Percentiles rank a stretch among this genome's conserved stretches.
phyloP scores from a whole-genome alignment of 2,113 vertebrate species.

The Apaloderma vittatum region DNA sequence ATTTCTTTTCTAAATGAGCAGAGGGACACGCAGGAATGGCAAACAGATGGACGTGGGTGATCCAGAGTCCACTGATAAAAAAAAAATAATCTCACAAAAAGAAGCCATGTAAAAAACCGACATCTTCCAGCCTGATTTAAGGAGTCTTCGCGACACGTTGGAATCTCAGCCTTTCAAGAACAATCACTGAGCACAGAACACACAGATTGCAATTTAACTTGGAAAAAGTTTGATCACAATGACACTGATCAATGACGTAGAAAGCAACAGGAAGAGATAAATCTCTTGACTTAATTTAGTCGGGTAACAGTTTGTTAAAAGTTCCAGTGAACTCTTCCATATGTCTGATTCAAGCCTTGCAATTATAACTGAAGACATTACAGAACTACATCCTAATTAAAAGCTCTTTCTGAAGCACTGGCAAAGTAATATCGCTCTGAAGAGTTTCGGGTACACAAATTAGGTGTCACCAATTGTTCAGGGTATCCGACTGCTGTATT shows the following conservation, averaged over 20 bases:
- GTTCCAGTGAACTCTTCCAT: slow-evolving; percentile 37
- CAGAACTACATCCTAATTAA: slow-evolving; percentile 46
- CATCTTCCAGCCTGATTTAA: background rate
- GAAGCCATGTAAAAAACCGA: background rate
- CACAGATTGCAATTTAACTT: background rate
- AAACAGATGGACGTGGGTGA: slow-evolving; percentile 7
- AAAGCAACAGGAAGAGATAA: background rate
- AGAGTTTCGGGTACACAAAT: background rate
- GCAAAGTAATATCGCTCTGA: background rate
- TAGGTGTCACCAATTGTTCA: background rate
- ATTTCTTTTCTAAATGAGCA: background rate
- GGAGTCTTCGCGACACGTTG: background rate
- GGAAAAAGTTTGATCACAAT: background rate
- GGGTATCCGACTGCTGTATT: background rate
- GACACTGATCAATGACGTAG: background rate
- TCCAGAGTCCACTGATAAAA: background rate
- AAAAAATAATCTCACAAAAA: background rate
- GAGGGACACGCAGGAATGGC: background rate
- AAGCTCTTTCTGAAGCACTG: slow-evolving; percentile 13
- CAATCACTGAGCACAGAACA: background rate
- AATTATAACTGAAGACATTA: slow-evolving; percentile 19
- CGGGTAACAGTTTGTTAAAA: slow-evolving; percentile 25
- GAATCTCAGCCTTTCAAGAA: background rate
- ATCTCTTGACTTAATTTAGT: slow-evolving; percentile 31
- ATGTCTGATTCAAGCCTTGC: slow-evolving; percentile 26